Percentiles rank a stretch among this genome's conserved stretches.
These are phyloP conservation scores for Sebastes fasciatus DNA, from an alignment of 2,113 vertebrate genomes.

Conservation along the genomic window DNA sequence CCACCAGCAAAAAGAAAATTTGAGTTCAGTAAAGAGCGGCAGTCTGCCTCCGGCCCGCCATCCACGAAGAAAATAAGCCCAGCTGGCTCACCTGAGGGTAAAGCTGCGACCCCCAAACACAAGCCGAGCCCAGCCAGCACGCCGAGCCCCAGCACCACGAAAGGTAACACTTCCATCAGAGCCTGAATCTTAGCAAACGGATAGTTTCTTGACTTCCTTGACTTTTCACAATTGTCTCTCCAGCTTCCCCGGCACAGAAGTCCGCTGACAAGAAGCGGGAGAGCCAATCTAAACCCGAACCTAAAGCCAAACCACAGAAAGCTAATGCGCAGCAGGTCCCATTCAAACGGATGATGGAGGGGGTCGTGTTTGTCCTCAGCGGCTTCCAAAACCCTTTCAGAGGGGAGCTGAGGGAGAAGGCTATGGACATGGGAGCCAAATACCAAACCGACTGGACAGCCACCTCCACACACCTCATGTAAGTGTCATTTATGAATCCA, in stretches of 20 bases:
- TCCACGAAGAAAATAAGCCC: conserved; percentile 77
- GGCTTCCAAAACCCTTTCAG: conserved; percentile 95
- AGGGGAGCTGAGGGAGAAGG: conserved; percentile 91
- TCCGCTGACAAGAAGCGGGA: conserved; percentile 68
- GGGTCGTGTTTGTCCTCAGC: conserved; percentile 91
- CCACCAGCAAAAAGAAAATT: conserved; percentile 89
- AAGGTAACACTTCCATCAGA: conserved; percentile 71
- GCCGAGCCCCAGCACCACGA: conserved; percentile 71
- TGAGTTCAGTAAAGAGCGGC: conserved; percentile 88
- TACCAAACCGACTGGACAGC: conserved; percentile 91
- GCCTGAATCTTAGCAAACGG: accelerated
- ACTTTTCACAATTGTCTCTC: background rate
- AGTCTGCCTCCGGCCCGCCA: conserved; percentile 67
- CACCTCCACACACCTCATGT: conserved; percentile 93
- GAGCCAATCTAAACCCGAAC: conserved; percentile 61
- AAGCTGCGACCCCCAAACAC: conserved; percentile 72
- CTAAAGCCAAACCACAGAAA: conserved; percentile 66
- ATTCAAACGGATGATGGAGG: conserved; percentile 84
- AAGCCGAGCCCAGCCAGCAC: conserved; percentile 65
- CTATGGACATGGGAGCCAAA: conserved; percentile 90
- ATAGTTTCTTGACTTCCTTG: background rate
- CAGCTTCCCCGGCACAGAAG: conserved; percentile 69
- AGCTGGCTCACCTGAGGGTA: conserved; percentile 69
- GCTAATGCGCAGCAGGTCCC: conserved; percentile 66
- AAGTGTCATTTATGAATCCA: conserved; percentile 54